These are phyloP conservation scores for Drosophila repleta DNA, from an alignment of 1,140 invertebrate genomes.

Conservation along the genomic window DNA sequence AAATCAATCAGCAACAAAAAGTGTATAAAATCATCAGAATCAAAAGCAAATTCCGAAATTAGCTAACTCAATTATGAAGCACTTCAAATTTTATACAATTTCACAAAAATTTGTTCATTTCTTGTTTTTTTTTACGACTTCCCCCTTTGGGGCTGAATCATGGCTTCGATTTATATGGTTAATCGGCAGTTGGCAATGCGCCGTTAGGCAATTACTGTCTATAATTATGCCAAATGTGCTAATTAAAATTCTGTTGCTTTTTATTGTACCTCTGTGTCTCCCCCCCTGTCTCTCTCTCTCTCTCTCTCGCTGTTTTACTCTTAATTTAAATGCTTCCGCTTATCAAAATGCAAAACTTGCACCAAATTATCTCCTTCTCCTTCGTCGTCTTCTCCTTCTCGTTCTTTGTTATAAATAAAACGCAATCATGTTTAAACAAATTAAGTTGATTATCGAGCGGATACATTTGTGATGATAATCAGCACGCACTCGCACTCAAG, in stretches of 20 bases:
- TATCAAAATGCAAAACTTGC: conserved; percentile 69
- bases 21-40: neutral
- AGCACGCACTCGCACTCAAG: conserved; percentile 4
- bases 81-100: neutral
- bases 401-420: conserved; percentile 64
- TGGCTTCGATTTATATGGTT: conserved; percentile 9
- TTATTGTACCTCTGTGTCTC: too few species aligned
- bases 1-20: neutral
- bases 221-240: conserved; percentile 67
- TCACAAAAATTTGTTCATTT: neutral
- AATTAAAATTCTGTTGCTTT: conserved; percentile 46
- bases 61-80: neutral
- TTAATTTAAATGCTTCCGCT: conserved; percentile 64
- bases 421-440: conserved; percentile 71
- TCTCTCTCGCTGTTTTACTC: conserved; percentile 1
- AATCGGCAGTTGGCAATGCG: conserved; percentile 18
- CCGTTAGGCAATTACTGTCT: conserved; percentile 51
- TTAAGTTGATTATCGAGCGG: conserved; percentile 70
- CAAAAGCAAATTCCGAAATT: neutral
- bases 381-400: neutral
- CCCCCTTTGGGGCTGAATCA: conserved; percentile 16
- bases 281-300: conserved; percentile 22
- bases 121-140: conserved; percentile 12
- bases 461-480: conserved; percentile 46
- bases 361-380: neutral